A percentile compares a stretch with the other conserved stretches of the same genome.
Evolutionary conservation across 2,113 vertebrate genomes (phyloP).

Genomic region (Scopus umbretta): DNA sequence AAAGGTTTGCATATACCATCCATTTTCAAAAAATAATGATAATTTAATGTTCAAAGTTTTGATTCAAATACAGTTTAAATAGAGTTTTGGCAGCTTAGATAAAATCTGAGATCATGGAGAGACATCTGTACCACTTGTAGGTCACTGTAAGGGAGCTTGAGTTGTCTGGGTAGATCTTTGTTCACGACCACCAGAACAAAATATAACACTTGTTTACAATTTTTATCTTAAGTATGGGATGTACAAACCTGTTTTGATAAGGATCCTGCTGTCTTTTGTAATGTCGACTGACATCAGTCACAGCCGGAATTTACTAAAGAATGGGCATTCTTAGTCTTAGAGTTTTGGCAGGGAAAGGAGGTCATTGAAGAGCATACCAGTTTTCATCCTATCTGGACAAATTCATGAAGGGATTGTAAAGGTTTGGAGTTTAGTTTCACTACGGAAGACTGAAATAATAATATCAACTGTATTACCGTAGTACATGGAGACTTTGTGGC

Average conservation of each 20-base stretch:
- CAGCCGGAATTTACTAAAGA: not conserved
- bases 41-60: not conserved
- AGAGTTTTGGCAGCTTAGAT: not conserved
- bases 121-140: accelerated
- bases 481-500: not conserved
- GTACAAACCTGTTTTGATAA: not conserved
- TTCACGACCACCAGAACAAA: not conserved
- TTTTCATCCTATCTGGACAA: not conserved
- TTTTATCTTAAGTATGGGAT: not conserved
- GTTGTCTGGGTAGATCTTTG: not conserved
- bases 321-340: not conserved
- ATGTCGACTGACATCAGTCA: not conserved
- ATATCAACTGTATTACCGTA: not conserved
- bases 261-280: not conserved
- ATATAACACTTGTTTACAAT: not conserved
- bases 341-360: not conserved
- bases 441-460: not conserved
- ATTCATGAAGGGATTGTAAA: not conserved
- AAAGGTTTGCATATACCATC: not conserved
- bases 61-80: not conserved
- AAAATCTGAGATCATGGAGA: not conserved
- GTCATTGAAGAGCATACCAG: not conserved
- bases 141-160: accelerated
- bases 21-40: not conserved
- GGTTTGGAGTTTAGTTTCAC: not conserved